A percentile compares a stretch with the other conserved stretches of the same genome.
Conservation (phyloP, 2,888 invertebrate genomes). For the Cerceris rybyensis region DNA sequence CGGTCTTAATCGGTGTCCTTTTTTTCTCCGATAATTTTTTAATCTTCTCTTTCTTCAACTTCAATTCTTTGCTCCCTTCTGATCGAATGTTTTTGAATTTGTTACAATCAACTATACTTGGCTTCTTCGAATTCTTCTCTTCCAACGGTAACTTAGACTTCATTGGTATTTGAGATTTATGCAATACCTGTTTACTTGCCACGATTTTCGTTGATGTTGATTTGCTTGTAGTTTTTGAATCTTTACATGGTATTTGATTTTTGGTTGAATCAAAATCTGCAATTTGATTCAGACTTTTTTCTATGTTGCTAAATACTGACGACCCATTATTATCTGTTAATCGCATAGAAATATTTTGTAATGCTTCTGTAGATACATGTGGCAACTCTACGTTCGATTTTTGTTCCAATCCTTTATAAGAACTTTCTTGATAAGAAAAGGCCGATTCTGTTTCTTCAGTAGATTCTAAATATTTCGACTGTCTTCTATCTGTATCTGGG, state of each 20-base stretch:
- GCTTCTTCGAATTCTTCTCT: constrained; percentile 20
- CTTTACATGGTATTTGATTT: neutral
- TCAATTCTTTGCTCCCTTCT: constrained; percentile 74
- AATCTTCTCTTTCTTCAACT: constrained; percentile 64
- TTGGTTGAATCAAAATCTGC: neutral
- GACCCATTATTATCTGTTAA: neutral
- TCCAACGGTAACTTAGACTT: neutral
- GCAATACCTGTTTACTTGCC: neutral
- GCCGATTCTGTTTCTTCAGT: neutral
- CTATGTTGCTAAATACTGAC: neutral
- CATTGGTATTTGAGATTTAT: neutral
- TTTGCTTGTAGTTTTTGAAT: neutral
- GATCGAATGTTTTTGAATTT: constrained; percentile 75
- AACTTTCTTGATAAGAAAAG: neutral
- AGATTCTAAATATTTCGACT: neutral
- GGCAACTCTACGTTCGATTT: too few species aligned
- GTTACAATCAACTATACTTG: constrained; percentile 27
- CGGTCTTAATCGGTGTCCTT: constrained; percentile 1
- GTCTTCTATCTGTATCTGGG: neutral
- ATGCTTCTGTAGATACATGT: too few species aligned
- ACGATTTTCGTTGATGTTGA: neutral
- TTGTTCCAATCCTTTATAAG: too few species aligned
- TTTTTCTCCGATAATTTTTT: constrained; percentile 19
- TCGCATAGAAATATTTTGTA: neutral
- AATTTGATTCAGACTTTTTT: neutral